Percentiles rank a stretch among this genome's conserved stretches.
These are phyloP conservation scores for Trissoscelio sp. DNA, from an alignment of 2,888 invertebrate species.

Conservation along the genomic window DNA sequence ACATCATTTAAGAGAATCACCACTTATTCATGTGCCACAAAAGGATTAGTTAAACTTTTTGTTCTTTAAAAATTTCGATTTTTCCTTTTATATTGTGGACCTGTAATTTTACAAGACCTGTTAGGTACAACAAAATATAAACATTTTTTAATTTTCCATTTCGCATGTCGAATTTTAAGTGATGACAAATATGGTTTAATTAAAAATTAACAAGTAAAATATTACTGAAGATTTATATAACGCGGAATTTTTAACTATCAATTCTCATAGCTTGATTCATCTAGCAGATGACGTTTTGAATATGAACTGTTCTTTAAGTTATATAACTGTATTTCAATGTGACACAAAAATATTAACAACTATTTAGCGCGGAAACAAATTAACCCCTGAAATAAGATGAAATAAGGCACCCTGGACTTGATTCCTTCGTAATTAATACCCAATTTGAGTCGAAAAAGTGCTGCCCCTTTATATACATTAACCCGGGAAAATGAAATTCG, in stretches of 20 bases:
- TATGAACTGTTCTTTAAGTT: constrained; percentile 33
- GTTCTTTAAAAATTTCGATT: background rate
- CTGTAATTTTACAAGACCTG: constrained; percentile 72
- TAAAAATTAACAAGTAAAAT: constrained; percentile 14
- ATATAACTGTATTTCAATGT: too few relatives aligned
- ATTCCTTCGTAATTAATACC: too few relatives aligned
- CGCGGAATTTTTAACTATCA: constrained; percentile 4
- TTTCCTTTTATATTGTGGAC: constrained; percentile 14
- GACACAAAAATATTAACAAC: too few relatives aligned
- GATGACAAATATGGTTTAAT: background rate
- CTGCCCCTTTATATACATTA: too few relatives aligned
- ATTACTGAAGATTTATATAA: constrained; percentile 21
- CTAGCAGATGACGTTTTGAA: constrained; percentile 23
- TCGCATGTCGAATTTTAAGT: constrained; percentile 41
- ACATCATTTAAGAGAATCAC: constrained; percentile 44
- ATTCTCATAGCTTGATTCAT: constrained; percentile 26
- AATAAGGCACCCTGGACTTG: too few relatives aligned
- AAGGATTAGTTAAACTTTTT: background rate
- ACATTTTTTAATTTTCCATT: constrained; percentile 43
- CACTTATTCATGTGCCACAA: background rate
- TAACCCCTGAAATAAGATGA: too few relatives aligned
- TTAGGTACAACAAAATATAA: constrained; percentile 68
- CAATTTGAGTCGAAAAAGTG: too few relatives aligned
- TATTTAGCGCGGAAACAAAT: too few relatives aligned
- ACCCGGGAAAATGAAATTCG: too few relatives aligned